phyloP scores from a whole-genome alignment of 2,113 vertebrate species.

The Edolisoma coerulescens region DNA sequence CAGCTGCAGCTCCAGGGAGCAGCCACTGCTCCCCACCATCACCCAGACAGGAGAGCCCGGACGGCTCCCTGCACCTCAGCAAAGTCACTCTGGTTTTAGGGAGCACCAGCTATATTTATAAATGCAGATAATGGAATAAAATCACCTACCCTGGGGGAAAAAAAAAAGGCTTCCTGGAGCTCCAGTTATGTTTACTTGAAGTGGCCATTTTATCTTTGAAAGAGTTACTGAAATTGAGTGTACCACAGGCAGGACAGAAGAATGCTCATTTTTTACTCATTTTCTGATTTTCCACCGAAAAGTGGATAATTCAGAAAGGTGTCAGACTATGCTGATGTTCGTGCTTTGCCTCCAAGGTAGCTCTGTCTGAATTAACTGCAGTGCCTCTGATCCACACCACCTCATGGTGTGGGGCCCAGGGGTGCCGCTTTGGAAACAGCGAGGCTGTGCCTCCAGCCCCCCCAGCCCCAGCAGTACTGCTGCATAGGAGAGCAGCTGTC shows the following conservation, averaged over 20 bases:
- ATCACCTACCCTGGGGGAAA: neutral
- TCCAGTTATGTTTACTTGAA: neutral
- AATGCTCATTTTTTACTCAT: neutral
- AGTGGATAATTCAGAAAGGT: neutral
- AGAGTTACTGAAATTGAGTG: neutral
- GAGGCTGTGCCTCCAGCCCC: fast-evolving
- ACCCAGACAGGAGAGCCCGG: neutral
- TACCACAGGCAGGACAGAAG: neutral
- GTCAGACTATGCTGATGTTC: fast-evolving
- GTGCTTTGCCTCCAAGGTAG: neutral
- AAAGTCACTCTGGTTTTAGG: neutral
- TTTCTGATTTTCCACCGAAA: neutral
- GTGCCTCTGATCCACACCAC: neutral
- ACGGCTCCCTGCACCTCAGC: neutral
- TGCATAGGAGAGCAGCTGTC: neutral
- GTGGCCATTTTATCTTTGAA: neutral
- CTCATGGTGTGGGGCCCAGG: neutral
- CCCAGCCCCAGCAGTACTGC: neutral
- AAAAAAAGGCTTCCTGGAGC: neutral
- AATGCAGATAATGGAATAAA: neutral
- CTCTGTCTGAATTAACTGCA: neutral
- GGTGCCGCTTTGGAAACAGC: fast-evolving
- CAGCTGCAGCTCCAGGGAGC: neutral
- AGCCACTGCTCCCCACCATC: neutral
- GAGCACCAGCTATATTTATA: neutral